Conservation (phyloP, 2,797 vertebrate species). For the Numenius phaeopus region DNA sequence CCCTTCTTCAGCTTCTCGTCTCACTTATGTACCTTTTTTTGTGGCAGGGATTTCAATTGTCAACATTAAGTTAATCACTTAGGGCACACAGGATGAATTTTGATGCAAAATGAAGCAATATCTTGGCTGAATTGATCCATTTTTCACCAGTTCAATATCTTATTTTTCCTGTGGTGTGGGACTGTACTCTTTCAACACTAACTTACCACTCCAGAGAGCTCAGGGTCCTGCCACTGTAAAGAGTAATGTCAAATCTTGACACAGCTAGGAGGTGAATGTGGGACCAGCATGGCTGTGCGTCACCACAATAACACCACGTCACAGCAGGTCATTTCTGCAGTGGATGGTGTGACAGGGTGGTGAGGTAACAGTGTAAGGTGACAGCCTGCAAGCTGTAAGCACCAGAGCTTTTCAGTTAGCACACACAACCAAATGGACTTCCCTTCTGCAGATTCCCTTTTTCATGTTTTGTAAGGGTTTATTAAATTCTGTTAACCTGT, state of each 20-base stretch:
- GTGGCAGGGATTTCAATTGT: neutral
- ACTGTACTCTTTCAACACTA: neutral
- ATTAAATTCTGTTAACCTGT: neutral
- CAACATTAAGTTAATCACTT: neutral
- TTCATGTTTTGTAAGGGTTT: neutral
- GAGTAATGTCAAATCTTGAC: neutral
- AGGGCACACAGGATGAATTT: neutral
- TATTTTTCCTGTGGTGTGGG: neutral
- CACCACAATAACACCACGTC: neutral
- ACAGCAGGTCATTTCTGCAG: neutral
- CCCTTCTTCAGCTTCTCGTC: neutral
- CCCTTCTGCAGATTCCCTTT: neutral
- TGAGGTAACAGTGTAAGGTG: neutral
- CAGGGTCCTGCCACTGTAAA: neutral
- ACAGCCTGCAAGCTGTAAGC: neutral
- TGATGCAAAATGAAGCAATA: neutral
- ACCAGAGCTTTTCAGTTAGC: neutral
- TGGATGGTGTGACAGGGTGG: too few species aligned
- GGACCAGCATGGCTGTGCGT: neutral
- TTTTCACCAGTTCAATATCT: neutral
- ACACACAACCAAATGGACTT: neutral
- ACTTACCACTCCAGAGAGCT: neutral
- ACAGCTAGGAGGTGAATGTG: neutral
- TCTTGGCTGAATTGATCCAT: neutral
- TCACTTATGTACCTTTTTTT: neutral